Evolutionary conservation across 2,113 vertebrate genomes (phyloP), one percentile per base, ranked within the genome.

Genomic region (Mirza zaza): DNA sequence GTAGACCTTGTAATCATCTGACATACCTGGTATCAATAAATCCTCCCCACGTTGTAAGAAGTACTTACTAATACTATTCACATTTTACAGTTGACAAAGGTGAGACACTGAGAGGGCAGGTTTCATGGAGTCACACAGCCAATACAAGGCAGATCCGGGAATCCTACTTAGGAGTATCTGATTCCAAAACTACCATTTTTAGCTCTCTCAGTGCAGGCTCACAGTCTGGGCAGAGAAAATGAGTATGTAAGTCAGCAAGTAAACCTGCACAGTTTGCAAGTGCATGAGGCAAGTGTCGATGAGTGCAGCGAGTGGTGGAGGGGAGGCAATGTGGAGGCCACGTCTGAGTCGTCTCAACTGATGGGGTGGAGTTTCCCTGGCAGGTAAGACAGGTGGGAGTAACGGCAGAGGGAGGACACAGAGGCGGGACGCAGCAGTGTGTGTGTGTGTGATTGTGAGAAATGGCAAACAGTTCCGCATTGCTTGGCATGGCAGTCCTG

Each of bases 41-140:
- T 32, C 23, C 55, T 86, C 55, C 81, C 55, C 42, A 6, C 14
- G 48, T 94, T 95, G 36, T 92, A 55, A 65, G 34, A 91, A 67
- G 23, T 71, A 29, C 29, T n/a, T 42, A 76, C 25, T 79, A 15
- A 67, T 83, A 42, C 27, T 34, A 71, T 57, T 63, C 39, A 59
- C 10, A 6, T 55, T 61, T 85, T 76, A 42, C 14, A 32, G 5
- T 92, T 59, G 70, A 67, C 27, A 5, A 84, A 95, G 70, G 32
- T n/a, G 63, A 86, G 63, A 70, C 86, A 36, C 59, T 68, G 91
- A 93, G 71, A 93, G 73, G 82, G 25, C 23, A 50, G 63, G 65
- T 80, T 39, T 52, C 75, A 15, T 27, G 23, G 57, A 68, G 88
- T 81, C 57, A 70, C 65, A 71, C 25, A 81, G 84, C 68, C 81